Base-by-base conservation (phyloP, 2,797 vertebrate genomes). In the Spinibarbus caldwelli region DNA sequence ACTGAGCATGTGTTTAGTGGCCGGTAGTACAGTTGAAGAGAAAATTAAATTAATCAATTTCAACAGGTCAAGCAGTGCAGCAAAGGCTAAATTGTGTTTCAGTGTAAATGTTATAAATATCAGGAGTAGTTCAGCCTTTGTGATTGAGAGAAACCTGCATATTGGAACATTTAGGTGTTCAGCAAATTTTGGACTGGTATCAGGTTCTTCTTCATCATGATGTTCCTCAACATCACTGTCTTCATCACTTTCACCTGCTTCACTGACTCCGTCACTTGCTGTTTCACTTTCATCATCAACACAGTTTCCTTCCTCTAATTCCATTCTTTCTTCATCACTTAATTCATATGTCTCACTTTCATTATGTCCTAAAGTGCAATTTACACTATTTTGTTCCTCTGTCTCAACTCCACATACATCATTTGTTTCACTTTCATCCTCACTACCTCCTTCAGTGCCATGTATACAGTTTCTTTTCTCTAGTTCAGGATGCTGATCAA, bases 1-100 rank as follows among this genome's bases (percentile, higher is more conserved):
- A 85, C 36, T 79, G 9, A 78, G 66, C 64, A 31, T 49, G 67
- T 79, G 66, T 12, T 78, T 79, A 78, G 34, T 79, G 41, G 64
- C 75, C 31, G 17, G 83, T 31, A 79, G 31, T 6, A 54, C 73
- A 26, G 62, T 67, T 21, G 31, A 34, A 57, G 59, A 78, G 36
- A 78, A 84, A 38, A 38, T 38, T 1, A 38, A 38, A 38, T 38
- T 8, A 38, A 38, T 38, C 6, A 38, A 38, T 38, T 38, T 38
- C 6, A 38, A 38, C 23, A 67, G 17, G 59, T 66, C 78, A 21
- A 66, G 41, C n/a, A 67, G 38, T 66, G 59, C 31, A 36, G 21
- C 6, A 36, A 81, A 23, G 31, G 64, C 31, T 70, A 81, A 49
- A 80, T 81, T 81, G 66, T 81, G 79, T 36, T 54, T 81, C 21